phyloP scores from a whole-genome alignment of 2,797 vertebrate genomes.

The Pteronotus mesoamericanus region DNA sequence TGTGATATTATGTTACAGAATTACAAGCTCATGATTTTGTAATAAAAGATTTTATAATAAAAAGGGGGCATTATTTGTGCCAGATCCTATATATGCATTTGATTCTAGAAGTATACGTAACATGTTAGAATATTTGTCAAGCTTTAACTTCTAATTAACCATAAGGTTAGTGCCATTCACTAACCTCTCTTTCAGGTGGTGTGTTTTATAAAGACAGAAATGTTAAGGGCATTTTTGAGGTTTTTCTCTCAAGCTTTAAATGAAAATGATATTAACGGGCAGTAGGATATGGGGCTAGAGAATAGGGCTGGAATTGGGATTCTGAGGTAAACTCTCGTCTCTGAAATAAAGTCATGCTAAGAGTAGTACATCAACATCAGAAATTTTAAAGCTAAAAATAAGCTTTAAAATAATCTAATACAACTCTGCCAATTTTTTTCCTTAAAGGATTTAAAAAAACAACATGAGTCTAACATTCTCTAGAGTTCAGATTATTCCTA shows the following conservation, averaged over 20 bases:
- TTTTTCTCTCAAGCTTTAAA: conserved; percentile 28
- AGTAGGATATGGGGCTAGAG: neutral
- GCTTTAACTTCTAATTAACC: conserved; percentile 20
- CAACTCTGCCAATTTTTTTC: neutral
- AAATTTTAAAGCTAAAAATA: conserved; percentile 34
- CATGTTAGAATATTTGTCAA: neutral
- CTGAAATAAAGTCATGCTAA: conserved; percentile 21
- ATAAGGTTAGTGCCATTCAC: neutral
- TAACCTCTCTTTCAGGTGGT: conserved; percentile 8
- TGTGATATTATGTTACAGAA: too few relatives aligned
- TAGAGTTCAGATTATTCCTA: neutral
- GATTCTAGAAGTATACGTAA: neutral
- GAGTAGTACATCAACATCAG: neutral
- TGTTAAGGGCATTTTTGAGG: neutral
- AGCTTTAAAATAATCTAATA: conserved; percentile 31
- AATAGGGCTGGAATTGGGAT: neutral
- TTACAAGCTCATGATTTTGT: too few relatives aligned
- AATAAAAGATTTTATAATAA: too few relatives aligned
- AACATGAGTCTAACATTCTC: neutral
- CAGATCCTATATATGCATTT: neutral
- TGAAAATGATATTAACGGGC: neutral
- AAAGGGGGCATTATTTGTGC: too few relatives aligned
- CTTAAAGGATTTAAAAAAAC: conserved; percentile 41
- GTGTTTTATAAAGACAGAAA: conserved; percentile 9
- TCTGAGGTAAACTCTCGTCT: conserved; percentile 21